phyloP scores from a whole-genome alignment of 2,888 invertebrate species.

The Dioctria linearis region DNA sequence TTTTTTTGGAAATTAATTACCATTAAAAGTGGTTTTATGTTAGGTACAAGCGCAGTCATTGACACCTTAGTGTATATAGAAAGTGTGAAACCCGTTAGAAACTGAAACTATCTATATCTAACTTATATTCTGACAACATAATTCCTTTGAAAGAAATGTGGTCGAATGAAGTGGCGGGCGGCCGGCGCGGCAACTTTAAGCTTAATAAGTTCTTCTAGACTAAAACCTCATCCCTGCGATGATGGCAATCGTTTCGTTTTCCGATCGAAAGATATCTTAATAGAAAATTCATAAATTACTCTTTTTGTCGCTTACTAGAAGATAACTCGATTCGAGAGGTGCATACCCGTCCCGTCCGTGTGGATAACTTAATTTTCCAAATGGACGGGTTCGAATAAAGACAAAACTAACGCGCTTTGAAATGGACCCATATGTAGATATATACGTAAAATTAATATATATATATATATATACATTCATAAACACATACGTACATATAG shows the following conservation, averaged over 20 bases:
- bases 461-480: too few relatives aligned
- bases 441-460: too few relatives aligned
- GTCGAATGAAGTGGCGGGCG: background rate
- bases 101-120: background rate
- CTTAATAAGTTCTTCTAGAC: constrained; percentile 25
- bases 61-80: constrained; percentile 27
- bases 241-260: constrained; percentile 2
- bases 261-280: constrained; percentile 44
- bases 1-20: constrained; percentile 35
- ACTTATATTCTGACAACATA: background rate
- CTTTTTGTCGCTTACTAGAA: constrained; percentile 1
- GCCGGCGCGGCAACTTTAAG: background rate
- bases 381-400: constrained; percentile 29
- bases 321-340: constrained; percentile 10
- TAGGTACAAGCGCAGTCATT: constrained; percentile 41
- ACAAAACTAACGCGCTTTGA: constrained; percentile 23
- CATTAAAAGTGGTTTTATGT: background rate
- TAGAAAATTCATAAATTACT: constrained; percentile 54
- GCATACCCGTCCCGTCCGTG: background rate
- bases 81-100: constrained; percentile 52
- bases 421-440: too few relatives aligned
- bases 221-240: background rate
- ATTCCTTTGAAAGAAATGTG: constrained; percentile 46
- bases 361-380: constrained; percentile 53
- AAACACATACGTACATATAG: too few relatives aligned